Conservation (phyloP, 2,888 invertebrate genomes). For the Pyrgus malvae region DNA sequence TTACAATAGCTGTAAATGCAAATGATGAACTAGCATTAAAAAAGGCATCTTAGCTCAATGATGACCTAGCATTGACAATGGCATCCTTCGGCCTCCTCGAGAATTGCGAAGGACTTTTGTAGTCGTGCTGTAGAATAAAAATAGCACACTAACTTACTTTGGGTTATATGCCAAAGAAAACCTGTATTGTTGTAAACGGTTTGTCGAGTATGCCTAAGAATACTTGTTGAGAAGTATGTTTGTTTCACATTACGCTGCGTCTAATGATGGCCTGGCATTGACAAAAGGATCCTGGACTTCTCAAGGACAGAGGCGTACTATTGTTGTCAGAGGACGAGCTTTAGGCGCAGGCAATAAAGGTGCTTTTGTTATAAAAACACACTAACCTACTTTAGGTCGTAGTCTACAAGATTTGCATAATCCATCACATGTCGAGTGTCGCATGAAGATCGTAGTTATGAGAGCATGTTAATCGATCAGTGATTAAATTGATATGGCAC, state of each 20-base stretch:
- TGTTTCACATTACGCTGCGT: not conserved
- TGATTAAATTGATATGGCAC: constrained; percentile 16
- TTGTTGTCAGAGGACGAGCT: not conserved
- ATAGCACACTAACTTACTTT: too few species aligned
- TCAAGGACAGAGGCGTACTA: not conserved
- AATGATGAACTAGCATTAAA: too few species aligned
- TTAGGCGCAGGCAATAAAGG: not conserved
- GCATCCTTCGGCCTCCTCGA: too few species aligned
- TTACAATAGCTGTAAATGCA: too few species aligned
- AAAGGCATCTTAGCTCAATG: too few species aligned
- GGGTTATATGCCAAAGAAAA: too few species aligned
- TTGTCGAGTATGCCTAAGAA: too few species aligned
- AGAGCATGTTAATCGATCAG: constrained; percentile 11
- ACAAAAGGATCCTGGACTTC: not conserved
- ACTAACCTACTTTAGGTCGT: constrained; percentile 8
- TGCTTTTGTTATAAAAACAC: constrained; percentile 14
- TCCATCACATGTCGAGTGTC: constrained; percentile 21
- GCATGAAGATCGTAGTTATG: constrained; percentile 2
- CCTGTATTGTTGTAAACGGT: too few species aligned
- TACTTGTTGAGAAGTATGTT: not conserved
- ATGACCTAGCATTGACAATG: too few species aligned
- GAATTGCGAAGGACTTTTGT: too few species aligned
- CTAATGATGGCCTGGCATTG: constrained; percentile 4
- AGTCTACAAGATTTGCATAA: constrained; percentile 10
- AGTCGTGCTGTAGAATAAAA: too few species aligned